Conservation (phyloP, 2,888 invertebrate species). For the Branchipolynoe longqiensis region DNA sequence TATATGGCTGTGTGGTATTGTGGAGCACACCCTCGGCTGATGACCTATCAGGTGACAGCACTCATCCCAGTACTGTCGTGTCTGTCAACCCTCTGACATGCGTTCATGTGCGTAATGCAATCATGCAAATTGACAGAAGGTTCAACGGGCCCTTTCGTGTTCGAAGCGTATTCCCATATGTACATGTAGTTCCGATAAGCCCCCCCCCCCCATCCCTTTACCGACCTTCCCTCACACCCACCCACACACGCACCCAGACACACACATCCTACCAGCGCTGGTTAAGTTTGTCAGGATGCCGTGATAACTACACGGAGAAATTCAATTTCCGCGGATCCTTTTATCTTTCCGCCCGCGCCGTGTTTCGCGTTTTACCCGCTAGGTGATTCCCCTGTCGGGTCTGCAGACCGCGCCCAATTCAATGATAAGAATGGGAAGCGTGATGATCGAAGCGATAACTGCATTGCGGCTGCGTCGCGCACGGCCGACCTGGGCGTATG, state of each 20-base stretch:
- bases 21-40: too few relatives aligned
- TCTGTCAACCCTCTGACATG: neutral
- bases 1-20: too few relatives aligned
- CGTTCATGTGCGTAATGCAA: neutral
- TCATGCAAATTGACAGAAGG: conserved; percentile 28
- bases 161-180: neutral
- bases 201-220: too few relatives aligned
- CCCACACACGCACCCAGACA: neutral
- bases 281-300: neutral
- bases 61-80: neutral
- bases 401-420: conserved; percentile 1
- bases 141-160: neutral
- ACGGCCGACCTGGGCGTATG: neutral
- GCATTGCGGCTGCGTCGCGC: neutral
- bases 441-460: conserved; percentile 31
- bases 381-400: neutral
- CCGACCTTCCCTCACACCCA: too few relatives aligned
- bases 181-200: too few relatives aligned
- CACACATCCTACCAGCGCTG: neutral
- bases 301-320: neutral
- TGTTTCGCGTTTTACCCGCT: conserved; percentile 16
- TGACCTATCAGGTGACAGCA: neutral
- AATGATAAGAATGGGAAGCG: conserved; percentile 45
- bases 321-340: conserved; percentile 17
- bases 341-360: conserved; percentile 24